Base-by-base conservation (phyloP, 1,140 invertebrate species). In the Pseudobourletiella spinata region DNA sequence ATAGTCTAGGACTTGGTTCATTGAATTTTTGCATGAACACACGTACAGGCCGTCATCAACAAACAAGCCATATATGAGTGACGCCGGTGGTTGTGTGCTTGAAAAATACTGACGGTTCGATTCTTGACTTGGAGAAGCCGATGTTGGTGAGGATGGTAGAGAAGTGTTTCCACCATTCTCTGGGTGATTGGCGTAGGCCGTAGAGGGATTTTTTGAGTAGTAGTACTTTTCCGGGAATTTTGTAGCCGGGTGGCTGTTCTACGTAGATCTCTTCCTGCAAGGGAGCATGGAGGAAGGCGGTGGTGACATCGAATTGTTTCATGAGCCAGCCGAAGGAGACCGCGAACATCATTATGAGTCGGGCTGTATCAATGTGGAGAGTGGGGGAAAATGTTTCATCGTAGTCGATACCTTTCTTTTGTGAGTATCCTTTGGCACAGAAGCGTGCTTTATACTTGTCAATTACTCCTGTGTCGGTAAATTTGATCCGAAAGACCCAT, bases 211-310 rank as follows among this genome's bases (percentile, higher is more conserved):
- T 76, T 26, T 70, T 72, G 14, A 79, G 57, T 67, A 59, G 55
- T 22, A 57, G 59, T 2, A 71, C 54, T 54, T 68, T 24, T 35
- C 71, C 66, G 52, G 20, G 25, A 16, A 70, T 32, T 29, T 71
- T 61, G 24, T 3, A 64, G 1, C 51, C 58, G n/a, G 26, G 1
- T 1, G 63, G 63, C 16, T 54, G 44, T 20, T 56, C 1, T 71
- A 72, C 72, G 59, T 70, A 75, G n/a, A 76, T 66, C 54, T 62
- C 67, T 68, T 75, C 72, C 20, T 71, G 52, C n/a, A 71, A 25
- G 16, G 59, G 24, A n/a, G 61, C 67, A 54, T 71, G 42, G 1
- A 71, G 29, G 57, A 70, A 71, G 11, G 71, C 71, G 1, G 67
- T 76, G 73, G 16, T 76, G n/a, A 71, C 73, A 76, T 71, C 71